These are phyloP conservation scores for Galerucella nymphaeae DNA, from an alignment of 2,888 invertebrate species.

Conservation along the genomic window DNA sequence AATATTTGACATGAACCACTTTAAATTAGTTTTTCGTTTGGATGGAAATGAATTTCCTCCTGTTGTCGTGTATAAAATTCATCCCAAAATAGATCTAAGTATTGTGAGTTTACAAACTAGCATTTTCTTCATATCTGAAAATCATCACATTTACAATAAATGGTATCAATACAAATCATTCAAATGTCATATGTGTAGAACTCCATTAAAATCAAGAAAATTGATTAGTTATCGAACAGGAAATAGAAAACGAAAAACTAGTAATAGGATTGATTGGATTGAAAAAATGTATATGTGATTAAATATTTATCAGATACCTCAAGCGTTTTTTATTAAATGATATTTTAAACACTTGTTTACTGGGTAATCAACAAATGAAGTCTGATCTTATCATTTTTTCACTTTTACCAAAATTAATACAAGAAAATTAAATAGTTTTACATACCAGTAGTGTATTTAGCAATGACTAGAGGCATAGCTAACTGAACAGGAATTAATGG, in stretches of 20 bases:
- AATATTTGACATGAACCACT: slow-evolving; percentile 50
- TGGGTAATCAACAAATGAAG: no score
- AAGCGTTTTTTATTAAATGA: background rate
- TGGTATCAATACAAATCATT: slow-evolving; percentile 41
- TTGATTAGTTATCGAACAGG: slow-evolving; percentile 16
- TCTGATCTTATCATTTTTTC: no score
- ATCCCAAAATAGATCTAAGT: slow-evolving; percentile 37
- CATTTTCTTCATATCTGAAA: background rate
- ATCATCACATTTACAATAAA: slow-evolving; percentile 11
- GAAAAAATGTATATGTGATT: slow-evolving; percentile 38
- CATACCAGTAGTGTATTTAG: slow-evolving; percentile 66
- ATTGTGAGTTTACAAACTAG: slow-evolving; percentile 12
- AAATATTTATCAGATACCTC: background rate
- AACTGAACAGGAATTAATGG: slow-evolving; percentile 94
- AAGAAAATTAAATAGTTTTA: background rate
- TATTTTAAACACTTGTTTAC: background rate
- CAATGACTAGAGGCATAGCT: slow-evolving; percentile 86
- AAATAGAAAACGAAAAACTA: slow-evolving; percentile 19
- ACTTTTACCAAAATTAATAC: no score
- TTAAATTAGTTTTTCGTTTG: slow-evolving; percentile 51
- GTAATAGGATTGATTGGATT: slow-evolving; percentile 41
- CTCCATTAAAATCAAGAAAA: slow-evolving; percentile 8
- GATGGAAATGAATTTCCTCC: slow-evolving; percentile 55
- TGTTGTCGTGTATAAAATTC: slow-evolving; percentile 54
- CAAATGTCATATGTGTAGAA: slow-evolving; percentile 42